These are phyloP conservation scores for Leptinotarsa defecta DNA, from an alignment of 1,140 invertebrate genomes.

Conservation along the genomic window DNA sequence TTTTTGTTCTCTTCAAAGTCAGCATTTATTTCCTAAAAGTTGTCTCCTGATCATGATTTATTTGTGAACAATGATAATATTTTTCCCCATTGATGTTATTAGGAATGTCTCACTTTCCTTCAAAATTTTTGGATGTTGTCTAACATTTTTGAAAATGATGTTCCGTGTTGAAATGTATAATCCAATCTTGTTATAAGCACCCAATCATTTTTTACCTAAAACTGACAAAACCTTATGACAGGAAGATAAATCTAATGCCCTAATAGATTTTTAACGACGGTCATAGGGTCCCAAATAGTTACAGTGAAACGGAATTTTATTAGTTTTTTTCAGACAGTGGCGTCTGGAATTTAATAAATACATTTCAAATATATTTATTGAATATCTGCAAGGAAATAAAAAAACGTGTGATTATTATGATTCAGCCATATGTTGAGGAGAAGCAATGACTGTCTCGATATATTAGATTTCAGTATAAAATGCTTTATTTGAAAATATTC, in stretches of 20 bases:
- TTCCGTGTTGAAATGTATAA: not conserved
- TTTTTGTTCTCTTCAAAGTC: no score
- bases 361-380: no score
- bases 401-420: no score
- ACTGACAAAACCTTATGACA: constrained; percentile 34
- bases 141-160: not conserved
- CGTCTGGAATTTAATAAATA: not conserved
- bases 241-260: constrained; percentile 36
- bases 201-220: constrained; percentile 30
- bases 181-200: constrained; percentile 19
- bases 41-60: no score
- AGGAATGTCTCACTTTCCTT: not conserved
- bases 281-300: not conserved
- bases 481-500: no score
- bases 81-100: no score
- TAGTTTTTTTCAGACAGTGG: constrained; percentile 21
- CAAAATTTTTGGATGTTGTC: not conserved
- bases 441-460: no score
- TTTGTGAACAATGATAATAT: no score
- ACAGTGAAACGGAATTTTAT: constrained; percentile 21
- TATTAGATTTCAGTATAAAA: no score
- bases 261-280: constrained; percentile 38
- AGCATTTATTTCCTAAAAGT: no score
- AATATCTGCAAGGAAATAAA: no score
- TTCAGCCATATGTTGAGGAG: no score